Conservation (phyloP, 2,797 vertebrate genomes). For the Jordanella pulchra region DNA sequence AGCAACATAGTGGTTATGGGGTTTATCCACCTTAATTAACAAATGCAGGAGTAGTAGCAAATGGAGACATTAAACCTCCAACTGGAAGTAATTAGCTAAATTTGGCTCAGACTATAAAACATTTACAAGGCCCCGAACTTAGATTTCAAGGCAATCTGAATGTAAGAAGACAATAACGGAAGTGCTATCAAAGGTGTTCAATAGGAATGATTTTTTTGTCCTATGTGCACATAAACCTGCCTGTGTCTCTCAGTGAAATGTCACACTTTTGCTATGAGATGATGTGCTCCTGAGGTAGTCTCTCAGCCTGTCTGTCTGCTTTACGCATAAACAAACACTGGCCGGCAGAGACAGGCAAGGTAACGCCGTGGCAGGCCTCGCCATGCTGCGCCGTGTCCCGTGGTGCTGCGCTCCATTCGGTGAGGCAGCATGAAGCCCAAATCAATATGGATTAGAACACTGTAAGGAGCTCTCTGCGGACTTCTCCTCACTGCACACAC, state of each 20-base stretch:
- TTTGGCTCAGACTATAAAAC: slow-evolving; percentile 29
- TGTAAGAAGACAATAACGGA: slow-evolving; percentile 16
- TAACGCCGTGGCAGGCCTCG: slow-evolving; percentile 44
- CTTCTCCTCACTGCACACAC: slow-evolving; percentile 26
- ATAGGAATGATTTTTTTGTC: not conserved
- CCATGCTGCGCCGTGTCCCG: slow-evolving; percentile 56
- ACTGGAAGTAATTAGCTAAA: slow-evolving; percentile 42
- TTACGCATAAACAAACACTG: slow-evolving; percentile 54
- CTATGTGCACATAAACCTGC: slow-evolving; percentile 5
- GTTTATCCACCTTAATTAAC: slow-evolving; percentile 9
- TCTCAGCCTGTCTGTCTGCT: slow-evolving; percentile 24
- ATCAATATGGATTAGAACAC: slow-evolving; percentile 83
- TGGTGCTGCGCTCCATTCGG: slow-evolving; percentile 67
- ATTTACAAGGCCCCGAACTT: slow-evolving; percentile 21
- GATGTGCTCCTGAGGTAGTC: slow-evolving; percentile 15
- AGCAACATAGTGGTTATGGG: not conserved
- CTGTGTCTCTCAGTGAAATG: slow-evolving; percentile 5
- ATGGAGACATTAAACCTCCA: slow-evolving; percentile 31
- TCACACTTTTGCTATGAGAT: slow-evolving; percentile 23
- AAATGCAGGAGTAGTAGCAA: slow-evolving; percentile 9
- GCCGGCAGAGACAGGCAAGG: slow-evolving; percentile 50
- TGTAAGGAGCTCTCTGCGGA: slow-evolving; percentile 53
- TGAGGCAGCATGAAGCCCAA: slow-evolving; percentile 71
- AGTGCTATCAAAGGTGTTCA: slow-evolving; percentile 9
- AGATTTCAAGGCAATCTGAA: slow-evolving; percentile 7